Evolutionary conservation across 2,113 vertebrate species (phyloP), one percentile per base, ranked within the genome.

Genomic region (Chlorocebus sabaeus): DNA sequence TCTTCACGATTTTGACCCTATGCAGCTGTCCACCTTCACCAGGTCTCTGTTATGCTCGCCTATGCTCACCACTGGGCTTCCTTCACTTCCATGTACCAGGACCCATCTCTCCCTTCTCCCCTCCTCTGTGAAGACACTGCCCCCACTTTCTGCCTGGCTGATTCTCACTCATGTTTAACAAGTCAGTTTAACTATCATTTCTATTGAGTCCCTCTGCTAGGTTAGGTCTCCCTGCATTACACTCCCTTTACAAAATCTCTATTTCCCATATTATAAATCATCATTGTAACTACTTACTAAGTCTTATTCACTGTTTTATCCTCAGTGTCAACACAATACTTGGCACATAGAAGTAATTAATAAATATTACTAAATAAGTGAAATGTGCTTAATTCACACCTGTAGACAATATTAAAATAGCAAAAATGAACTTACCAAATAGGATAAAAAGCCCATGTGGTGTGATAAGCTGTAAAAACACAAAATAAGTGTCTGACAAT

Each of bases 381-480:
- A 72, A 91, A 92, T 87, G 25, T 79, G 67, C 17, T 96, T 67
- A 98, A 79, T 80, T 90, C 79, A 84, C 6, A 93, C 17, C 25
- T 52, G 92, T 13, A 95, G 79, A 76, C 45, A 73, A 76, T 43
- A 93, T 35, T 64, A 68, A 90, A 96, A 73, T 20, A 95, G 59
- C 30, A 95, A 83, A 95, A 92, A 83, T 64, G 2, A 97, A 97
- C 99, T 99, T 99, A 99, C 99, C 99, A 98, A 99, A 99, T 0
- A 99, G 98, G 97, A 99, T 99, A 99, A 99, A 99, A 91, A 99
- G 99, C 75, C 99, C 98, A 95, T 99, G 98, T 96, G 99, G 99
- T 97, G 99, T 99, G 98, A 99, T 98, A 97, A 97, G 99, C 99
- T 99, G 98, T 97, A 98, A 94, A 96, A 98, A 98, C 55, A 55